Evolutionary conservation across 2,888 invertebrate species (phyloP), one percentile per base, ranked within the genome.

Genomic region (Brachyptera risi): DNA sequence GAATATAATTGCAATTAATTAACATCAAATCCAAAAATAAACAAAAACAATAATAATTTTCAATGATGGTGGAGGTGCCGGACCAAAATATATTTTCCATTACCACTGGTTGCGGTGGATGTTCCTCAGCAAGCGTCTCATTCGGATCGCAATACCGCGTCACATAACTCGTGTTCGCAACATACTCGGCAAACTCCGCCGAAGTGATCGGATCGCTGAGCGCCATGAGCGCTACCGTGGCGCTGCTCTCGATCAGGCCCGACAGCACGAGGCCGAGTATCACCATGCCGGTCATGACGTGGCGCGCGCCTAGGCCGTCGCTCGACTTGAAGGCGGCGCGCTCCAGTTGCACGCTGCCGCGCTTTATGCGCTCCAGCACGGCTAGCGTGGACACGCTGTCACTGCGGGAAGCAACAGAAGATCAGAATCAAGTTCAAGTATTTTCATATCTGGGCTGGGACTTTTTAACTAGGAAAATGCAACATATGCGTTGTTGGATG

Each of bases 231-330:
- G 81, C 80, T 1, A 81, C 81, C 1, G 80, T 80, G 11, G 81
- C 79, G 62, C 80, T 80, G 64, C 80, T 80, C 68, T 81, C 80
- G 3, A 81, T 79, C 13, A 81, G 74, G 1, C 81, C 81, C 62
- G 79, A 79, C n/a, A 82, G 70, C 15, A 79, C 78, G 65, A 81
- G 80, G 11, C 80, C 81, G 23, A 79, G 77, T 38, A 79, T 76
- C 1, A 80, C 79, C 63, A 81, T 76, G 13, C 76, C 71, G 15
- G 78, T 77, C 35, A 82, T 74, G 42, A 81, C 72, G 67, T 80
- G 80, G 49, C 80, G 74, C 26, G 79, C 80, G 62, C 75, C 60
- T 19, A 63, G 42, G 1, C 64, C 31, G 79, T 80, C 80, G 73
- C 79, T 78, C 17, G 80, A 79, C 65, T 79, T 78, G 73, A 79